Conservation (phyloP, 2,113 vertebrate species). For the Xiphophorus couchianus region DNA sequence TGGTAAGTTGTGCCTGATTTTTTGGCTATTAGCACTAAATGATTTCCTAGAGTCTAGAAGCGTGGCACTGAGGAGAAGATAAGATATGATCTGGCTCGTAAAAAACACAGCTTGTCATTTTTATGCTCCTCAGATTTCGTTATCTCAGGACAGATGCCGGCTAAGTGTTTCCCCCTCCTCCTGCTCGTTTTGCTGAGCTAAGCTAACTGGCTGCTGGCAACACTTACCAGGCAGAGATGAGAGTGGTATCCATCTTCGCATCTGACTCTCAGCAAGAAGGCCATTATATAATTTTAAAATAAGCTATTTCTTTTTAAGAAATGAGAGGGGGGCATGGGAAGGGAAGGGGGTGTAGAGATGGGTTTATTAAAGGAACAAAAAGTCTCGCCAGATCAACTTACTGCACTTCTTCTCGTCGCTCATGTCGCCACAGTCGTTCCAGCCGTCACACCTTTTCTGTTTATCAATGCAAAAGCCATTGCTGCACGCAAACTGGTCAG, state of each 20-base stretch:
- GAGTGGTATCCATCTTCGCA: conserved; percentile 13
- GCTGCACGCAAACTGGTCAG: conserved; percentile 72
- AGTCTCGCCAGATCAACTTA: conserved; percentile 54
- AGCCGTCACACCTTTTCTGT: conserved; percentile 75
- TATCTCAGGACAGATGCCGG: neutral
- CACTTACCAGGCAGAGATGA: conserved; percentile 8
- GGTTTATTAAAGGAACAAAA: neutral
- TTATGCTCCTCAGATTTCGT: neutral
- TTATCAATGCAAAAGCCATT: conserved; percentile 74
- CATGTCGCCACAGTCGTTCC: conserved; percentile 83
- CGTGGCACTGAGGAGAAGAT: neutral
- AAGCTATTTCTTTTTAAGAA: conserved; percentile 4
- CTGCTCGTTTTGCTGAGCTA: conserved; percentile 19
- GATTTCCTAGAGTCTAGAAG: neutral
- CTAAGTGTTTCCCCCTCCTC: neutral
- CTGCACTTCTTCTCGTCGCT: conserved; percentile 80
- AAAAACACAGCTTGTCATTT: neutral
- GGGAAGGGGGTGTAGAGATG: neutral
- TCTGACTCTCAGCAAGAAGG: conserved; percentile 8
- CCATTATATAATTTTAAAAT: neutral
- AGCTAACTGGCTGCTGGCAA: neutral
- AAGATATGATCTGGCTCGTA: neutral
- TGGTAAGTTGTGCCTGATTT: neutral
- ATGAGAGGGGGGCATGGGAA: neutral
- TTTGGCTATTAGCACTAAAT: neutral